A percentile compares a stretch with the other conserved stretches of the same genome.
These are phyloP conservation scores for Epirrita christyi DNA, from an alignment of 2,888 invertebrate genomes.

Conservation along the genomic window DNA sequence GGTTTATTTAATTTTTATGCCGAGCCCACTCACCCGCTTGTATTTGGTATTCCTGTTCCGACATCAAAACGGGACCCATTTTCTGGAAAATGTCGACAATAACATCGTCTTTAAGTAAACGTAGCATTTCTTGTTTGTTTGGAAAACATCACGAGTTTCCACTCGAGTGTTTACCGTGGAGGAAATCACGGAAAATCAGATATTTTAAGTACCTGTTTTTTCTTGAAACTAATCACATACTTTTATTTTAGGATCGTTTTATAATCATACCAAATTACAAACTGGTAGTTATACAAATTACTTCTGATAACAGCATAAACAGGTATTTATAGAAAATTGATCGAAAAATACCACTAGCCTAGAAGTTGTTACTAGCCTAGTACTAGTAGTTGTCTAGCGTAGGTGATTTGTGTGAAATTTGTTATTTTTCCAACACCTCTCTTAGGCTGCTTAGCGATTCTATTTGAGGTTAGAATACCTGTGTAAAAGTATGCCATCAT, in stretches of 20 bases:
- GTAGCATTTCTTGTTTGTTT: conserved; percentile 31
- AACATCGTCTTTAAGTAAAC: conserved; percentile 33
- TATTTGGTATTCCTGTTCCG: conserved; percentile 28
- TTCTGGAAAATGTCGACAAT: conserved; percentile 33
- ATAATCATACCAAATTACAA: not conserved
- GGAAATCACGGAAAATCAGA: conserved; percentile 23
- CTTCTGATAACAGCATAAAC: no score
- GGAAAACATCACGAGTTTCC: conserved; percentile 30
- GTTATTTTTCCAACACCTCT: no score
- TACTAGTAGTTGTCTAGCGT: no score
- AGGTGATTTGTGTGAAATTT: no score
- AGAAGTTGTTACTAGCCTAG: no score
- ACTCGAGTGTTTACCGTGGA: conserved; percentile 26
- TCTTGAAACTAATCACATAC: conserved; percentile 12
- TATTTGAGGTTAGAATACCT: no score
- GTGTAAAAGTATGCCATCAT: no score
- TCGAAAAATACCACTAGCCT: no score
- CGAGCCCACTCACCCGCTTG: conserved; percentile 19
- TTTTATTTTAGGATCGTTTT: conserved; percentile 6
- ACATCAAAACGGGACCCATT: conserved; percentile 28
- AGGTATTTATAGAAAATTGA: no score
- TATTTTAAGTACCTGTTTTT: conserved; percentile 10
- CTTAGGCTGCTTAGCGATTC: no score
- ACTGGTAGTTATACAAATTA: no score
- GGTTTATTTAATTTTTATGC: conserved; percentile 32